phyloP scores from a whole-genome alignment of 2,797 vertebrate species.

The Harpagifer antarcticus region DNA sequence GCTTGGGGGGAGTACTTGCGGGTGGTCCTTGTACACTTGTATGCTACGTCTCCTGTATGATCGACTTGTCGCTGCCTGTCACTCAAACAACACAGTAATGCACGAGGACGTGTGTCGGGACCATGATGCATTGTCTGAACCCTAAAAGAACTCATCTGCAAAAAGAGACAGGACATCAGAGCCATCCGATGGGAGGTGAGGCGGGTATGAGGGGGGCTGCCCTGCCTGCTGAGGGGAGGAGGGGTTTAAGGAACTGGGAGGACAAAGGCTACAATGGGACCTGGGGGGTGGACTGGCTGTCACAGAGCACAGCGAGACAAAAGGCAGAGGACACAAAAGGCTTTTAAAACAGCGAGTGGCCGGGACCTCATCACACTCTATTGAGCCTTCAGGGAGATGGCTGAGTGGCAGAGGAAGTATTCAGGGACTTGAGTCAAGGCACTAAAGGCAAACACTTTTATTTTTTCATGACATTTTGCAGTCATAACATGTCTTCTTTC shows the following conservation, averaged over 20 bases:
- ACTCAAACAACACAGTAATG: constrained; percentile 23
- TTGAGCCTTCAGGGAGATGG: constrained; percentile 45
- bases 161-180: constrained; percentile 32
- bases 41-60: constrained; percentile 1
- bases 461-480: too few species aligned
- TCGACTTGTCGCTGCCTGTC: constrained; percentile 47
- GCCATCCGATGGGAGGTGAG: constrained; percentile 19
- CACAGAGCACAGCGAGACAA: constrained; percentile 70
- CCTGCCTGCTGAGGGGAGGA: constrained; percentile 22
- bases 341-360: constrained; percentile 66
- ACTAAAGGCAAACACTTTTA: too few species aligned
- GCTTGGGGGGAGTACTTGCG: background rate
- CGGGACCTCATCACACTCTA: constrained; percentile 74
- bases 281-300: constrained; percentile 52
- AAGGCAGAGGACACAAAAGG: constrained; percentile 72
- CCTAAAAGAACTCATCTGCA: constrained; percentile 23
- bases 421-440: background rate
- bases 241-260: constrained; percentile 54
- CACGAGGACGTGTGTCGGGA: constrained; percentile 11
- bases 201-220: constrained; percentile 18
- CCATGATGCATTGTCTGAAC: background rate
- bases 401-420: background rate
- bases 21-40: constrained; percentile 31
- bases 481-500: too few species aligned
- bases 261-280: constrained; percentile 73